Base-by-base conservation (phyloP, 2,113 vertebrate genomes). In the Triplophysa tibetana region DNA sequence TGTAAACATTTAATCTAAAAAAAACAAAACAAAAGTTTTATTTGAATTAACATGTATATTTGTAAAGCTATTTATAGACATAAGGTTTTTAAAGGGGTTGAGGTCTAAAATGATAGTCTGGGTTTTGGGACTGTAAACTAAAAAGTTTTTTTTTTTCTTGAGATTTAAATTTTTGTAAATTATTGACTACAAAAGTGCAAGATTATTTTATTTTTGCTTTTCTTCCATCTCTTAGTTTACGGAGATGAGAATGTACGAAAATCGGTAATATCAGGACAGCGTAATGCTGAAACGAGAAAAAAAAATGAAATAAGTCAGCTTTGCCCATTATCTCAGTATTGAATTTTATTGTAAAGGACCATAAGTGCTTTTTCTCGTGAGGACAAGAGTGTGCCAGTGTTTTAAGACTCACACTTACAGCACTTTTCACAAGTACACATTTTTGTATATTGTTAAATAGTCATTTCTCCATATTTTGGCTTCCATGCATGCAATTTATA, bases 51-150 rank as follows among this genome's bases (percentile, higher is more conserved):
- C 92, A 60, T 97, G 96, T 96, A 95, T 95, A 96, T 97, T 95
- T 97, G 96, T 98, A 96, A 97, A 97, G 94, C 91, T 98, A 96
- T 97, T 97, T 97, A 98, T 97, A 95, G 91, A 92, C 91, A 87
- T 94, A 95, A 94, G 93, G 94, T 92, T 75, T 77, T 75, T 65
- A 65, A 94, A 91, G 90, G 93, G 93, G 93, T 90, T 91, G 70
- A 87, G 89, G 89, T 93, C 85, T 87, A 92, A 93, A 93, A 89
- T 89, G 92, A 82, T 92, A 91, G 90, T 86, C 88, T 92, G 88
- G 60, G 69, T 90, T 89, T 93, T 12, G 52, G 94, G 95, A 94
- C 93, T 95, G 93, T 94, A 94, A 87, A 90, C 89, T 38, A 38
- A 38, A 92, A 88, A 90, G 82, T 24, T 66, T 88, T 78, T 73